A percentile compares a stretch with the other conserved stretches of the same genome.
These are phyloP conservation scores for Polyploca ridens DNA, from an alignment of 2,888 invertebrate genomes.

Conservation along the genomic window DNA sequence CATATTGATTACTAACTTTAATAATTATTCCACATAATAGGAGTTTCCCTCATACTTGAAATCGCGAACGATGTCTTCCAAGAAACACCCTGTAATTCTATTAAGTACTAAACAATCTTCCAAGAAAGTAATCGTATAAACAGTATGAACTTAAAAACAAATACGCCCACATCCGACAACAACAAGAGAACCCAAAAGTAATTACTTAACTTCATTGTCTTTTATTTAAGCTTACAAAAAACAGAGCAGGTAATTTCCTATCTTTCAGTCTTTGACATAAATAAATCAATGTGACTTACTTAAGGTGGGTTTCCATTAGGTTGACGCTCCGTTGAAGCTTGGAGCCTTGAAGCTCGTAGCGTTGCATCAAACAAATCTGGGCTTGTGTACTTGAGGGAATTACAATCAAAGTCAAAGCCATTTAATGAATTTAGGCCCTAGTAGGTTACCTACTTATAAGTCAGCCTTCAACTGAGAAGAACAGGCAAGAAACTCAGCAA, in stretches of 20 bases:
- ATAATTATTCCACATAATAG: too few species aligned
- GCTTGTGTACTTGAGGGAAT: too few species aligned
- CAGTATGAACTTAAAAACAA: background rate
- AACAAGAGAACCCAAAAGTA: background rate
- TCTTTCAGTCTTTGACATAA: conserved; percentile 15
- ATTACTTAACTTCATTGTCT: background rate
- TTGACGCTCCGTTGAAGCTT: too few species aligned
- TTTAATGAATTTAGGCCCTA: too few species aligned
- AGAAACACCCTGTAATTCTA: background rate
- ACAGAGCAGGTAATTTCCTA: conserved; percentile 3
- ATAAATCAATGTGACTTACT: background rate
- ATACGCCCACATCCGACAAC: background rate
- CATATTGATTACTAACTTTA: too few species aligned
- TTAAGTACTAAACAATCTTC: background rate
- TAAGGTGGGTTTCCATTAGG: background rate
- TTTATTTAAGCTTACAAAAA: background rate
- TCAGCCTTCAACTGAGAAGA: too few species aligned
- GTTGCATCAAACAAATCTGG: too few species aligned
- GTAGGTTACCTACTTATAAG: too few species aligned
- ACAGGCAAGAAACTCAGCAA: too few species aligned
- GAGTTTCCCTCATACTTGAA: too few species aligned
- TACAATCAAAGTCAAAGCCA: too few species aligned
- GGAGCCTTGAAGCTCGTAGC: too few species aligned
- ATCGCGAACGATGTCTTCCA: background rate
- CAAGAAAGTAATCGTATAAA: background rate